Base-by-base conservation (phyloP, 1,140 invertebrate species). In the Papilio glaucus region DNA sequence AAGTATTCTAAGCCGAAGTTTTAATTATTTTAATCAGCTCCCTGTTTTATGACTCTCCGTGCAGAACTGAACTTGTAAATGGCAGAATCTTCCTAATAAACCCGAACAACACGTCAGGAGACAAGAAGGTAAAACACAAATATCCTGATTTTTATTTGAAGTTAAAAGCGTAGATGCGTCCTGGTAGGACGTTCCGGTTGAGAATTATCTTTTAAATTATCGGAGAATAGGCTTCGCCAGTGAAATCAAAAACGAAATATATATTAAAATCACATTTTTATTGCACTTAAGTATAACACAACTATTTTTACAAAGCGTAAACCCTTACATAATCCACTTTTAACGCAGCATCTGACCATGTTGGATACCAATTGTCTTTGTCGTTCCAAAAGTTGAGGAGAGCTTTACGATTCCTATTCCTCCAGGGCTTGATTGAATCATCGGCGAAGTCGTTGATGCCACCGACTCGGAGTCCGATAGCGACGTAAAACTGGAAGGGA, bases 371-470 rank as follows among this genome's bases (percentile, higher is more conserved):
- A 10, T 88, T 76, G 37, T 93, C 82, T 6, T 90, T 90, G 5
- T 91, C 90, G 12, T 94, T 86, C 95, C 96, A 96, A 92, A 97
- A 96, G 1, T 94, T 83, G 0, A 94, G 88, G 67, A 94, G 88
- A 0, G 94, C 94, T 75, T 94, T 94, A 4, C 90, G 86, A 71
- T 93, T 88, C n/a, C 84, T 82, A 77, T 97, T 97, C 0, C 75
- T 84, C 97, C 97, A 98, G 0, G 97, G 96, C 84, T 97, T 97
- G 0, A 76, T 70, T 2, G 80, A 62, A 0, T 38, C 69, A 72
- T 97, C 96, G 5, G 95, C 94, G 88, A 97, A 97, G 77, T 95
- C 95, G 2, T 93, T 92, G 13, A 95, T 94, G 24, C 97, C 97
- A 29, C 96, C 97, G 24, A 96, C 96, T 37, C 95, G 96, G 13